These are phyloP conservation scores for Coreius guichenoti DNA, from an alignment of 2,797 vertebrate species.

Conservation along the genomic window DNA sequence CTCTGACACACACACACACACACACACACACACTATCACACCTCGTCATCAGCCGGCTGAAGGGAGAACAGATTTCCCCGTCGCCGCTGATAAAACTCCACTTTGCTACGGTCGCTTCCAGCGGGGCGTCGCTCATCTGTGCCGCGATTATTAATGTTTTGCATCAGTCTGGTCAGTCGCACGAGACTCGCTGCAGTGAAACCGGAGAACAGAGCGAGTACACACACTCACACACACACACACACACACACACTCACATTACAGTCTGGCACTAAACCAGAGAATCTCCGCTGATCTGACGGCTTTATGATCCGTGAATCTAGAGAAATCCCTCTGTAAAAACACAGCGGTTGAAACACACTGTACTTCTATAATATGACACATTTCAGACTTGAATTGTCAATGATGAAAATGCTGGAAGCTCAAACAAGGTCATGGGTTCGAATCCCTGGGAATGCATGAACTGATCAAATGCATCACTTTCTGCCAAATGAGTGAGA, in stretches of 20 bases:
- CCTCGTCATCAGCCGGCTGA: slow-evolving; percentile 3
- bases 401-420: not conserved
- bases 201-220: slow-evolving; percentile 42
- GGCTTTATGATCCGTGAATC: not conserved
- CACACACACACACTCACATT: not conserved
- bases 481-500: not conserved
- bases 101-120: slow-evolving; percentile 14
- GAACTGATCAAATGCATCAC: not conserved
- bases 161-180: not conserved
- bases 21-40: slow-evolving; percentile 13
- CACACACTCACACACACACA: not conserved
- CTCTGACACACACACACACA: not conserved
- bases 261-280: slow-evolving; percentile 40
- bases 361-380: not conserved
- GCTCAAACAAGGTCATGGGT: no score
- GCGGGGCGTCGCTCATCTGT: slow-evolving; percentile 6
- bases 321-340: not conserved
- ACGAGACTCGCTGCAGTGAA: slow-evolving; percentile 24
- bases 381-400: not conserved
- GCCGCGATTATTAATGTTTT: slow-evolving; percentile 7
- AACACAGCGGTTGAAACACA: no score
- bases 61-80: not conserved
- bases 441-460: no score
- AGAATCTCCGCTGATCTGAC: not conserved
- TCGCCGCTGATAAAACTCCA: slow-evolving; percentile 37